Evolutionary conservation across 2,888 invertebrate genomes (phyloP), one percentile per base, ranked within the genome.

Genomic region (Omphaloscelis lunosa): DNA sequence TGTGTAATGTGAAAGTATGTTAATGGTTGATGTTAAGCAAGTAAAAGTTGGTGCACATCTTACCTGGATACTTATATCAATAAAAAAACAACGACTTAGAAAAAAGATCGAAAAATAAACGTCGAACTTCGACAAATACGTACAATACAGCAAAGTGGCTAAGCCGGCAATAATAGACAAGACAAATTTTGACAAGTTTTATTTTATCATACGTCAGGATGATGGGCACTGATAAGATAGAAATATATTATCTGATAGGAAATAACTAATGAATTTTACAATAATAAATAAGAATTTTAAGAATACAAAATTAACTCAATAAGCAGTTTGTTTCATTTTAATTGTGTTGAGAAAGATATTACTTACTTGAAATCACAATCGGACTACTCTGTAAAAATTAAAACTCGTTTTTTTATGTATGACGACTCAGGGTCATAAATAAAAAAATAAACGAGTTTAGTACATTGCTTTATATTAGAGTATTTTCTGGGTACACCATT

Each of bases 161-260:
- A 29, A 62, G 9, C 71, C 66, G 75, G 56, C 34, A 77, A n/a
- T 51, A 59, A 76, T 80, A 80, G 76, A 74, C 75, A 74, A 75
- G 17, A 6, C 1, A 56, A n/a, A 4, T 45, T 58, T 48, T 75
- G 75, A 74, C 73, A 74, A 73, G 2, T 58, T 75, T 34, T 45
- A 75, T 58, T 74, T 48, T 56, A 56, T 34, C n/a, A 74, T 20
- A 74, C n/a, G 41, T 56, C 72, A 71, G 8, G 11, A 34, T 39
- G 48, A 6, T 1, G 1, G 29, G 66, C 65, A 70, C 15, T 29
- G 41, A 11, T 20, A 41, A 1, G 8, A 41, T 20, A n/a, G 4
- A 20, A 11, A 39, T 3, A 39, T 23, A 39, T 8, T 8, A 15
- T 0, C 39, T 63, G 39, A 1, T 39, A 41, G 6, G 20, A 23